Percentiles rank a stretch among this genome's conserved stretches.
Conservation (phyloP, 2,113 vertebrate genomes). For the Cephalopholis sonnerati region DNA sequence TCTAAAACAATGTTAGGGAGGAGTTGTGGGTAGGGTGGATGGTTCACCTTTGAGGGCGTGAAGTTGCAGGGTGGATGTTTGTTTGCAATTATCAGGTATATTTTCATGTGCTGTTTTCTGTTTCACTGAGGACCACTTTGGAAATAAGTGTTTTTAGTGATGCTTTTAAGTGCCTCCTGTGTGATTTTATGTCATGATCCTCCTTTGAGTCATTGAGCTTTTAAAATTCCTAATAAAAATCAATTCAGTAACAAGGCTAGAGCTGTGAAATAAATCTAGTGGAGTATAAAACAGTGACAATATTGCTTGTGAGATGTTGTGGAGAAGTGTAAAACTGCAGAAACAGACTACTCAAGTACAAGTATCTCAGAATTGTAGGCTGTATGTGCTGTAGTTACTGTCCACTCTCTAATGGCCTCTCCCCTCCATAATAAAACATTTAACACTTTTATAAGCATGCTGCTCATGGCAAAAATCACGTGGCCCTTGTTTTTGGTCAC, state of each 20-base stretch:
- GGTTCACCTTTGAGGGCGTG: too few species aligned
- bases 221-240: neutral
- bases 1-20: too few species aligned
- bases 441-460: constrained; percentile 25
- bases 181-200: too few species aligned
- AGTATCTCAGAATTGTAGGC: neutral
- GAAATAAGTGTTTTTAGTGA: too few species aligned
- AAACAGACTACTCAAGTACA: neutral
- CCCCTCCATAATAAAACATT: constrained; percentile 22
- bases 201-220: too few species aligned
- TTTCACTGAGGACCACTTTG: too few species aligned
- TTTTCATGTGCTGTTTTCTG: neutral
- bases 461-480: constrained; percentile 44
- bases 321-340: neutral
- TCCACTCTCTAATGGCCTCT: constrained; percentile 1
- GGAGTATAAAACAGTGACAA: neutral
- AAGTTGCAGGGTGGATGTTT: too few species aligned
- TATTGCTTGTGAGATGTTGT: neutral
- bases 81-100: too few species aligned
- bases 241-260: too few species aligned
- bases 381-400: neutral
- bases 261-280: neutral
- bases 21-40: too few species aligned
- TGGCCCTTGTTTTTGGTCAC: constrained; percentile 63
- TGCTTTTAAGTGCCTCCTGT: too few species aligned